phyloP scores from a whole-genome alignment of 2,797 vertebrate genomes.

The Siniperca obscura region DNA sequence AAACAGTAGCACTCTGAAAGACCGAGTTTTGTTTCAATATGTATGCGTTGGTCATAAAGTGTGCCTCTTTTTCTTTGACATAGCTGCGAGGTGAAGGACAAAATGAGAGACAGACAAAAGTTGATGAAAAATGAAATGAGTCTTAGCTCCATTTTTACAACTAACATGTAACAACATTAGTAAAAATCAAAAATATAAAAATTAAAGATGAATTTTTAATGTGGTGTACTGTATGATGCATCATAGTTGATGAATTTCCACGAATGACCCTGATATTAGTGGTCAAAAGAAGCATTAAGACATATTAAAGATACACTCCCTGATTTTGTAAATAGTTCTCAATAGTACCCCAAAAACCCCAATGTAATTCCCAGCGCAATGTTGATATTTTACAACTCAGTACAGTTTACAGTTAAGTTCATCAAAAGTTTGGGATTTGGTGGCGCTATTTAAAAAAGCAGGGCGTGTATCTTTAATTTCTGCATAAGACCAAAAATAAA shows the following conservation, averaged over 20 bases:
- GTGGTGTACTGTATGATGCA: not conserved
- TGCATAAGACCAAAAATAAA: slow-evolving; percentile 5
- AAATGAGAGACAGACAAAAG: slow-evolving; percentile 18
- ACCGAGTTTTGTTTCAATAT: slow-evolving; percentile 39
- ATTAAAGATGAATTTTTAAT: not conserved
- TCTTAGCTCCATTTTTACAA: slow-evolving; percentile 16
- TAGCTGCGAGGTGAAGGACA: slow-evolving; percentile 32
- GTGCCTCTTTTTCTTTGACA: slow-evolving; percentile 56
- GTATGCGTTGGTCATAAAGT: slow-evolving; percentile 61
- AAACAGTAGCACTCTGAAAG: slow-evolving; percentile 35
- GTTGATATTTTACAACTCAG: not conserved
- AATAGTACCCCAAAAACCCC: not conserved
- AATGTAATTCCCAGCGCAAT: not conserved
- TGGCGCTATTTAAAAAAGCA: not conserved
- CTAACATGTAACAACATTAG: slow-evolving; percentile 25
- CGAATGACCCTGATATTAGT: not conserved
- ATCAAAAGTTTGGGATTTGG: not conserved
- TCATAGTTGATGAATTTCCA: not conserved
- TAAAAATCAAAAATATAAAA: slow-evolving; percentile 43
- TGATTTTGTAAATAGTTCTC: slow-evolving; percentile 6
- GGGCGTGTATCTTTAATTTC: not conserved
- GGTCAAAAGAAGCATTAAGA: slow-evolving; percentile 21
- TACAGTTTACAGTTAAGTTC: not conserved
- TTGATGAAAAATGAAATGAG: slow-evolving; percentile 19
- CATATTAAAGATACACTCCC: not conserved